These are phyloP conservation scores for Aspidoscelis tigris DNA, from an alignment of 2,113 vertebrate species.

Conservation along the genomic window DNA sequence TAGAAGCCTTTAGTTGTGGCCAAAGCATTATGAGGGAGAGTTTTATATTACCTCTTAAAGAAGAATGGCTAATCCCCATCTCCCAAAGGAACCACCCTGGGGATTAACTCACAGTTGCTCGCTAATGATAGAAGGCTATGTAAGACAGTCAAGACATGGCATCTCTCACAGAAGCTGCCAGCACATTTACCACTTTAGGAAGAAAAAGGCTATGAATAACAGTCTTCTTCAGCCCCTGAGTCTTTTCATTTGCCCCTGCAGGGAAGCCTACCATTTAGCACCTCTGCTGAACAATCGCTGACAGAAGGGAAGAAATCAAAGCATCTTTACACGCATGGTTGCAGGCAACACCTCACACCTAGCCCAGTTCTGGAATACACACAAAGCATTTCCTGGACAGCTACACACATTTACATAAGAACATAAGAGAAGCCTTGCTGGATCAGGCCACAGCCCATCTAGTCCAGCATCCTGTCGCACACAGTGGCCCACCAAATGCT, in stretches of 20 bases:
- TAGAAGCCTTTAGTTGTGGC: fast-evolving
- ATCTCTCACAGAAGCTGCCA: fast-evolving
- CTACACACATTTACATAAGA: background rate
- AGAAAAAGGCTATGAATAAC: conserved; percentile 17
- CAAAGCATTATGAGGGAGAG: background rate
- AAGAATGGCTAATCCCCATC: conserved; percentile 22
- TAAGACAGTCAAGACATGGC: conserved; percentile 17
- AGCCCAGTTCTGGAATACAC: conserved; percentile 8
- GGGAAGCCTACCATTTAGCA: background rate
- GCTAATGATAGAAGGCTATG: conserved; percentile 36
- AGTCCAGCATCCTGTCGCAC: too few relatives aligned
- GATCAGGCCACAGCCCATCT: too few relatives aligned
- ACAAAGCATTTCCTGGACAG: background rate
- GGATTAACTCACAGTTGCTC: conserved; percentile 60
- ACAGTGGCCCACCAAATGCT: too few relatives aligned
- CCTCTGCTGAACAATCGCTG: background rate
- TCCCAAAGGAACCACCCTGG: background rate
- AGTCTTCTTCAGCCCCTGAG: background rate
- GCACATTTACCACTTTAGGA: conserved; percentile 37
- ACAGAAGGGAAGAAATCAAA: background rate
- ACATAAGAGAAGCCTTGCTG: too few relatives aligned
- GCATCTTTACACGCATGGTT: background rate
- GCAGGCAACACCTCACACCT: background rate
- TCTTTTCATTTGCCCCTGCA: background rate
- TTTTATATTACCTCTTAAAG: conserved; percentile 52